phyloP scores from a whole-genome alignment of 2,888 invertebrate species.

The Dasysyrphus albostriatus region DNA sequence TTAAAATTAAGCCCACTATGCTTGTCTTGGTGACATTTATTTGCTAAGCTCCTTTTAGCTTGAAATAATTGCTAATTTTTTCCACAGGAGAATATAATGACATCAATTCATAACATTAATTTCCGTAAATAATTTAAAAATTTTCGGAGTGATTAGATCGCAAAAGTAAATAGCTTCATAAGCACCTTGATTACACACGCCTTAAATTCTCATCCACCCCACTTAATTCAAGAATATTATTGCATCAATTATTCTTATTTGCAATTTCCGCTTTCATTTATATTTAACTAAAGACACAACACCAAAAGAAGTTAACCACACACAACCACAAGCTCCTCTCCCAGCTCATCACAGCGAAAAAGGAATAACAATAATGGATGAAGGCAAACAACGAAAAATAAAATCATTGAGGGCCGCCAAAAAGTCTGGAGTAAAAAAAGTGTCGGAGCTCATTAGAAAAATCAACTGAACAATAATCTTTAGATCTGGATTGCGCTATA shows the following conservation, averaged over 20 bases:
- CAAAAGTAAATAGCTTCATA: conserved; percentile 7
- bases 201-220: conserved; percentile 11
- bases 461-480: conserved; percentile 73
- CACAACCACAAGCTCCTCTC: neutral
- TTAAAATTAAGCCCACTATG: too few species aligned
- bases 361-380: neutral
- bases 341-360: conserved; percentile 2
- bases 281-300: conserved; percentile 22
- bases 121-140: conserved; percentile 13
- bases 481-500: conserved; percentile 57
- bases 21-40: too few species aligned
- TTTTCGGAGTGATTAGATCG: conserved; percentile 9
- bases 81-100: neutral
- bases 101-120: conserved; percentile 7
- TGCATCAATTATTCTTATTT: conserved; percentile 50
- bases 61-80: neutral
- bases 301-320: neutral
- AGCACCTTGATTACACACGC: neutral
- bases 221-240: conserved; percentile 19
- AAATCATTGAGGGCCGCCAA: conserved; percentile 62
- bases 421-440: conserved; percentile 64
- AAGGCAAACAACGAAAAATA: conserved; percentile 38
- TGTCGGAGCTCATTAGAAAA: conserved; percentile 72
- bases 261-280: conserved; percentile 45
- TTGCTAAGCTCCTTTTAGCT: neutral